Base-by-base conservation (phyloP, 2,888 invertebrate genomes). In the Hanleya hanleyi region DNA sequence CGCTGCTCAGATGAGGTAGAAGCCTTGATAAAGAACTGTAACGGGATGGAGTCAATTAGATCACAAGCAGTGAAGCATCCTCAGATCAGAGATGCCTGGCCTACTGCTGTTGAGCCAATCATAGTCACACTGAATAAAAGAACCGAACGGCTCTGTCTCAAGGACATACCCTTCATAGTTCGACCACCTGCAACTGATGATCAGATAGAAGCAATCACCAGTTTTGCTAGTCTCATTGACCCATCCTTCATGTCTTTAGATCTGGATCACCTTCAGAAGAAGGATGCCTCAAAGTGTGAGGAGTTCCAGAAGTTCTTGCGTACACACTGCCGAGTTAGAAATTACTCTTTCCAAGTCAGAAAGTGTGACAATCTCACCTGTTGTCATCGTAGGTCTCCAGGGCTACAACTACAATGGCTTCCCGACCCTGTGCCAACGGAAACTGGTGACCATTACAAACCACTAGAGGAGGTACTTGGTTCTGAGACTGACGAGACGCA, bases 341-440 rank as follows among this genome's bases (percentile, higher is more conserved):
- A 76, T 65, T 74, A 76, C 51, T 64, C 67, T 38, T 76, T 76
- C 64, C 76, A 76, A 65, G 70, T 76, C 29, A 51, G 67, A 49
- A 74, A 77, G 36, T 74, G 77, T 62, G 57, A 69, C 38, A 51
- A 41, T 47, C 26, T 15, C 22, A 67, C n/a, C 15, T 74, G 77
- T 49, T 77, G 77, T 51, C n/a, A 47, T 22, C 61, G 74, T 15
- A 33, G 69, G 15, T 1, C 67, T 47, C 49, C 68, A 37, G 68
- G 70, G 22, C 61, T 18, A 32, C 12, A 67, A 7, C 69, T 74
- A 12, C 66, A 70, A 64, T 70, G 69, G 38, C 71, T 77, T 15
- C 77, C 77, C 50, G 77, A 77, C 41, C 75, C 77, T 61, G 61
- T 70, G 29, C 18, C 69, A 18, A 49, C 72, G 12, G 65, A 41